Evolutionary conservation across 2,113 vertebrate species (phyloP).

Genomic region (Sprattus sprattus): DNA sequence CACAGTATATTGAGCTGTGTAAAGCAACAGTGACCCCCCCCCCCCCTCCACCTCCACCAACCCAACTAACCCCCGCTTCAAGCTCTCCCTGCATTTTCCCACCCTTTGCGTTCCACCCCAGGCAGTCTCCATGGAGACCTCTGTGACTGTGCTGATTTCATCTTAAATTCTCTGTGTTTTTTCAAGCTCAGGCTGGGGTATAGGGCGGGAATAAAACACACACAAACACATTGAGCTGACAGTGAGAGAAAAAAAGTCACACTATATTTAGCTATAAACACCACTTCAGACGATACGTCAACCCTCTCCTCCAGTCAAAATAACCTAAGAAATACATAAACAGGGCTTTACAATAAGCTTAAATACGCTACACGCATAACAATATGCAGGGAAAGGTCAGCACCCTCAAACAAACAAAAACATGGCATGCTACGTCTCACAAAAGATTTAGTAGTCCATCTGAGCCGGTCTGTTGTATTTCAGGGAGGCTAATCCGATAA

Average conservation of each 20-base stretch:
- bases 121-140: slow-evolving; percentile 59
- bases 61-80: neutral
- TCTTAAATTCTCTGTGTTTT: slow-evolving; percentile 31
- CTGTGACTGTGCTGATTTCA: slow-evolving; percentile 59
- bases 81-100: slow-evolving; percentile 26
- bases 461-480: neutral
- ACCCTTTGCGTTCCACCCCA: slow-evolving; percentile 48
- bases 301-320: neutral
- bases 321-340: neutral
- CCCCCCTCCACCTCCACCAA: neutral
- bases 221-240: neutral
- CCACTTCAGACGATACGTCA: slow-evolving; percentile 7
- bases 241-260: neutral
- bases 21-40: slow-evolving; percentile 27
- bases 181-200: slow-evolving; percentile 19
- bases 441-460: neutral
- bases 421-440: neutral
- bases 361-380: neutral
- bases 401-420: neutral
- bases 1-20: slow-evolving; percentile 59
- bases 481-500: slow-evolving; percentile 3
- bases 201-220: neutral
- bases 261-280: neutral
- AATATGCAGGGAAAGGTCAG: neutral
- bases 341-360: neutral